Evolutionary conservation across 2,113 vertebrate genomes (phyloP).

Genomic region (Mionectes macconnelli): DNA sequence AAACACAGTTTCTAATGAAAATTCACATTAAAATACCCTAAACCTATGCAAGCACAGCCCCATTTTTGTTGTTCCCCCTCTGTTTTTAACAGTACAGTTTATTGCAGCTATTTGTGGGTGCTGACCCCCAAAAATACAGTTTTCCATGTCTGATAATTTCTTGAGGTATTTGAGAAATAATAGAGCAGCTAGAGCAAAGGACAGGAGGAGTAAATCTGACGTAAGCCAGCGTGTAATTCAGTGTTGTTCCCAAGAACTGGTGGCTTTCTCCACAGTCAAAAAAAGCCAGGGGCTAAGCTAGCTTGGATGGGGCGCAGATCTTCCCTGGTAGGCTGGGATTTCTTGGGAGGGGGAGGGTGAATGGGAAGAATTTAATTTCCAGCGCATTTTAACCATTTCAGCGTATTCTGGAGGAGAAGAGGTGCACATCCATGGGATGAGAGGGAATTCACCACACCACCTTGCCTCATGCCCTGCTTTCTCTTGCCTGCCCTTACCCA

Average conservation of each 20-base stretch:
- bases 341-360: constrained; percentile 4
- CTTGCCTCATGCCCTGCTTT: neutral
- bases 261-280: constrained; percentile 13
- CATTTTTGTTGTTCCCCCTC: rapidly evolving
- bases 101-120: neutral
- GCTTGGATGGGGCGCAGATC: neutral
- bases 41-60: neutral
- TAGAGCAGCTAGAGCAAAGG: constrained; percentile 36
- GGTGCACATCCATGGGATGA: neutral
- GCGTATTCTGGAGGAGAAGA: neutral
- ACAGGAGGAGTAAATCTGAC: constrained; percentile 61
- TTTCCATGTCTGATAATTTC: neutral
- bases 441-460: neutral
- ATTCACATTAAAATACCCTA: neutral
- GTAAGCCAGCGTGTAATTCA: constrained; percentile 55
- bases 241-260: constrained; percentile 14
- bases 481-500: neutral
- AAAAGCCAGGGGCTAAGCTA: constrained; percentile 41
- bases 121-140: constrained; percentile 3
- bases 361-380: neutral
- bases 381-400: neutral
- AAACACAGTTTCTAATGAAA: rapidly evolving
- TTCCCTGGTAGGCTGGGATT: constrained; percentile 7
- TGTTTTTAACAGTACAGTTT: neutral
- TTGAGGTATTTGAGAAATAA: constrained; percentile 27